Evolutionary conservation across 2,113 vertebrate species (phyloP).

Genomic region (Elanus axillaris): DNA sequence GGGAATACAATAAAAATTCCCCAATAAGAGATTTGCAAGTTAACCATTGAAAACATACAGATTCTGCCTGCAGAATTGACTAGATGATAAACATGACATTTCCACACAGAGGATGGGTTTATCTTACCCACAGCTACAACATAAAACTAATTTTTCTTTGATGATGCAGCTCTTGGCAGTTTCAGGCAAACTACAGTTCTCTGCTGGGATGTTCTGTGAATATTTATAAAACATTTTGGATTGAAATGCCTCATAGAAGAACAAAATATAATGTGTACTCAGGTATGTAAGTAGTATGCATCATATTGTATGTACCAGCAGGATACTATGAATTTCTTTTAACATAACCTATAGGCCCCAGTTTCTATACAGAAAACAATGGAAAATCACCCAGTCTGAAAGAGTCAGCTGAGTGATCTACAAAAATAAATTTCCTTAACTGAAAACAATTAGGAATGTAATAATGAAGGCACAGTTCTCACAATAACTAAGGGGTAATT

Average conservation of each 20-base stretch:
- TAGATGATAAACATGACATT: neutral
- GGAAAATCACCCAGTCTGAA: neutral
- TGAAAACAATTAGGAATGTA: slow-evolving; percentile 45
- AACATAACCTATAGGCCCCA: neutral
- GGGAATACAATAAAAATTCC: neutral
- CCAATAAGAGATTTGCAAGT: neutral
- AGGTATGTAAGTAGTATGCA: neutral
- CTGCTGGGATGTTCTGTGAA: neutral
- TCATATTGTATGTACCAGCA: neutral
- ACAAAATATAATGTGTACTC: neutral
- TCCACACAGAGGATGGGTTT: neutral
- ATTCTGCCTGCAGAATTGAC: neutral
- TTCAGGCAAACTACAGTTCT: neutral
- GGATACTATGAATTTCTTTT: neutral
- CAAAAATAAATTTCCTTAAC: slow-evolving; percentile 38
- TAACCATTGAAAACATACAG: neutral
- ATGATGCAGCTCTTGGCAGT: neutral
- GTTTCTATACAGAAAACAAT: slow-evolving; percentile 12
- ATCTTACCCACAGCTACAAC: neutral
- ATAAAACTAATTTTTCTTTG: neutral
- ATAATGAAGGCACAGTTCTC: slow-evolving; percentile 36
- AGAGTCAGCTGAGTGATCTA: neutral
- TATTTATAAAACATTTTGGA: neutral
- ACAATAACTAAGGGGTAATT: slow-evolving; percentile 59
- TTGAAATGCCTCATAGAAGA: neutral